Evolutionary conservation across 1,140 invertebrate genomes (phyloP), one percentile per base, ranked within the genome.

Genomic region (Pogonomyrmex californicus): DNA sequence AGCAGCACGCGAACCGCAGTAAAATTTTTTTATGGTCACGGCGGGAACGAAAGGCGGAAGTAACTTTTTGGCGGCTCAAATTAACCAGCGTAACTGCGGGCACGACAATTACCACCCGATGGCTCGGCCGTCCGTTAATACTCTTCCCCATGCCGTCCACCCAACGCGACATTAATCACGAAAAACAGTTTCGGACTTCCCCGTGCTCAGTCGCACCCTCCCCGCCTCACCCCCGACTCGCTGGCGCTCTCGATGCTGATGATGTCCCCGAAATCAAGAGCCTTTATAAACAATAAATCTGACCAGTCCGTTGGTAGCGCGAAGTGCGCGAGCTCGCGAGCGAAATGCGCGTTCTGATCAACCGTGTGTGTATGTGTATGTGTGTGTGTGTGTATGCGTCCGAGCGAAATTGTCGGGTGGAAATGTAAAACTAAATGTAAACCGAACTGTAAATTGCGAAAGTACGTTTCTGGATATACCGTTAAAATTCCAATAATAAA

Each of bases 31-130:
- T 83, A 83, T 60, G 54, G 54, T 44, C 68, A 62, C 54, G 68
- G n/a, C 68, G 54, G 79, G 68, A 83, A 54, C 79, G 30, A 75
- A 75, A 83, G 79, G 68, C 79, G 79, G 83, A 87, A 86, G 73
- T 87, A 87, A 87, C 86, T 87, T 87, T 86, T 87, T 82, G 86
- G 75, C 62, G 86, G 60, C 49, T 86, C 73, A 86, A 85, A 86
- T 87, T 87, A 87, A 87, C 86, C 86, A 23, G 49, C 51, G 65
- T 86, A 87, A 87, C 86, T 86, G 70, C 73, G 68, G 38, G 47
- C 79, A 85, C 63, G 86, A 87, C 81, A 87, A 87, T 87, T 87
- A 87, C 70, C 81, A 63, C 81, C 81, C 79, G 81, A 87, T 77
- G 63, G 86, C 79, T 75, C 79, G 79, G 79, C 36, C 79, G 68